Evolutionary conservation across 2,888 invertebrate genomes (phyloP).

Genomic region (Polia nebulosa): DNA sequence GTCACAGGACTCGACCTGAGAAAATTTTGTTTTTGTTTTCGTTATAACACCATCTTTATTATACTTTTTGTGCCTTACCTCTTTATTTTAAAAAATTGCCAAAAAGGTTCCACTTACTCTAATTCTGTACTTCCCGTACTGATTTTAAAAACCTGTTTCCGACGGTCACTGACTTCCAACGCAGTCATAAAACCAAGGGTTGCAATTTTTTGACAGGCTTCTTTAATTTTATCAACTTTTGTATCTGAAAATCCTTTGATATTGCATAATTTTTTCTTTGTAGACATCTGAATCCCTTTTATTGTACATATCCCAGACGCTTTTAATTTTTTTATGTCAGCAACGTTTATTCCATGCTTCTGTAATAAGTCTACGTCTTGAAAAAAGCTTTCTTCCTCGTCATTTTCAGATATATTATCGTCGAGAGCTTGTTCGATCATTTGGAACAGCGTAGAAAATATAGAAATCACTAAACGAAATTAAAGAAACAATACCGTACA

Average conservation of each 20-base stretch:
- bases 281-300: conserved; percentile 95
- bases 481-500: not conserved
- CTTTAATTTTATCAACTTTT: conserved; percentile 95
- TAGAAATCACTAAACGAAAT: not conserved
- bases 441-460: conserved; percentile 1
- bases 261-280: conserved; percentile 93
- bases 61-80: not conserved
- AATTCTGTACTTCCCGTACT: conserved; percentile 93
- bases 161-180: conserved; percentile 93
- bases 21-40: not conserved
- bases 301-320: conserved; percentile 95
- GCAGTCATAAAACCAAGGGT: conserved; percentile 94
- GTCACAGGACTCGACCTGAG: not conserved
- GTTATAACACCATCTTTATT: not conserved
- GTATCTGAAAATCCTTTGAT: conserved; percentile 95
- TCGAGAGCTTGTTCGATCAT: conserved; percentile 86
- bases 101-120: conserved; percentile 91
- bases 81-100: not conserved
- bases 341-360: conserved; percentile 92
- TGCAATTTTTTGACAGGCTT: conserved; percentile 93
- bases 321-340: conserved; percentile 95
- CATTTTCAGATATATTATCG: conserved; percentile 87
- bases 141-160: conserved; percentile 94
- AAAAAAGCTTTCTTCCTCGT: conserved; percentile 93
- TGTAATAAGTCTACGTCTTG: conserved; percentile 94